Evolutionary conservation across 2,113 vertebrate genomes (phyloP).

Genomic region (Sebastes schlegelii): DNA sequence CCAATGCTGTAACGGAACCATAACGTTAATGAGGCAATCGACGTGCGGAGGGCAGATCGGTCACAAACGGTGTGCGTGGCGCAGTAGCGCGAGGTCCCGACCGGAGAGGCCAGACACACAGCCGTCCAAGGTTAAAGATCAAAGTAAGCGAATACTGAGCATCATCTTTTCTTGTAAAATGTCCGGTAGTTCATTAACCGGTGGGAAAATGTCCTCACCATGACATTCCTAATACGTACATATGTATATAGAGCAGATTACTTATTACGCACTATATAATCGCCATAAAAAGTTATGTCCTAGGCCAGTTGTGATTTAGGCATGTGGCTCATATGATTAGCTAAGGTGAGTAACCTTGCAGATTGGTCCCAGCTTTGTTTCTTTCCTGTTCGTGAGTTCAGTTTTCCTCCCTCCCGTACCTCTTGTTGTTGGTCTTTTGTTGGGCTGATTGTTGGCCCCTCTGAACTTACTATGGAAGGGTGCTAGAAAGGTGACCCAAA

Average conservation of each 20-base stretch:
- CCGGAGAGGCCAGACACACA: too few species aligned
- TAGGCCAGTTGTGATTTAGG: neutral
- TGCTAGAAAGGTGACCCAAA: slow-evolving; percentile 4
- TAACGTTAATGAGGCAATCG: too few species aligned
- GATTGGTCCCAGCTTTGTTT: neutral
- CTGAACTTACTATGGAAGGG: neutral
- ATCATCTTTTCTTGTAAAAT: too few species aligned
- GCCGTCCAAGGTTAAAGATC: too few species aligned
- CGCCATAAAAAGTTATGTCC: neutral
- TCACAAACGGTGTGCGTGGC: too few species aligned
- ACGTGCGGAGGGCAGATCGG: too few species aligned
- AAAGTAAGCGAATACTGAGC: too few species aligned
- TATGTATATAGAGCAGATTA: neutral
- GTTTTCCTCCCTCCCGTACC: neutral
- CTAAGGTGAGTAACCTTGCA: neutral
- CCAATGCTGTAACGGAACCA: too few species aligned
- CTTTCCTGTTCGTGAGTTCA: neutral
- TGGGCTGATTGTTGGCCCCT: neutral
- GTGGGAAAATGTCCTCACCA: too few species aligned
- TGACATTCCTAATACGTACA: neutral
- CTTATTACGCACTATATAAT: neutral
- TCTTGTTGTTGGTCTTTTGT: slow-evolving; percentile 33
- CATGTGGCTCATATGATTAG: neutral
- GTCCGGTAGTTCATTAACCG: too few species aligned
- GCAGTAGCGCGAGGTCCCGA: too few species aligned